Percentiles rank a stretch among this genome's conserved stretches.
These are phyloP conservation scores for Hybos culiciformis DNA, from an alignment of 2,888 invertebrate genomes.

Conservation along the genomic window DNA sequence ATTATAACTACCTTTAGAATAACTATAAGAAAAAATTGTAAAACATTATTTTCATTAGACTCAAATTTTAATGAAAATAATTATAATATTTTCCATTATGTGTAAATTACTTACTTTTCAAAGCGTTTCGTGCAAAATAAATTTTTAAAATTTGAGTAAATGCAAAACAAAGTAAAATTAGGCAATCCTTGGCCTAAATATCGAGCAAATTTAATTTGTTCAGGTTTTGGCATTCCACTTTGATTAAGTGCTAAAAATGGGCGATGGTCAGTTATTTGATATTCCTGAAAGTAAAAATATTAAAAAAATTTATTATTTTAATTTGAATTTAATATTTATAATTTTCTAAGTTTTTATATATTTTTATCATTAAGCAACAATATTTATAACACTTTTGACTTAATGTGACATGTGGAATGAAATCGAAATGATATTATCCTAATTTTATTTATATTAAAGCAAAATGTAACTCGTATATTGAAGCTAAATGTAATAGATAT, in stretches of 20 bases:
- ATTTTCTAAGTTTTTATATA: no score
- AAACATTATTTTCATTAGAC: no score
- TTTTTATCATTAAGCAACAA: no score
- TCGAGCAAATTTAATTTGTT: constrained; percentile 35
- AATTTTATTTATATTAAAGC: no score
- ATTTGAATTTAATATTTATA: no score
- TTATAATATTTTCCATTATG: neutral
- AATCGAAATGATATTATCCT: no score
- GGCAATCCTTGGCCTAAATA: constrained; percentile 35
- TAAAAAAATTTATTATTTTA: no score
- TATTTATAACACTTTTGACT: no score
- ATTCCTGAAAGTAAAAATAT: constrained; percentile 23
- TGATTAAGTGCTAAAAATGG: constrained; percentile 33
- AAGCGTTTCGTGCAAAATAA: constrained; percentile 36
- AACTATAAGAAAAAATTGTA: constrained; percentile 19
- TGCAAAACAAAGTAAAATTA: constrained; percentile 35
- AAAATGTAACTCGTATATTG: no score
- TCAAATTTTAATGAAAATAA: neutral
- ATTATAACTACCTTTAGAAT: constrained; percentile 35
- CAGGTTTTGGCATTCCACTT: constrained; percentile 34
- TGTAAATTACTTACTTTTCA: constrained; percentile 29
- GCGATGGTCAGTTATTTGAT: constrained; percentile 33
- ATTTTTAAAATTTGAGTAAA: constrained; percentile 37
- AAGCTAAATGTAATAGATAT: no score
- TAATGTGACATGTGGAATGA: no score